A percentile compares a stretch with the other conserved stretches of the same genome.
These are phyloP conservation scores for Muscicapa adusta DNA, from an alignment of 2,113 vertebrate species.

Conservation along the genomic window DNA sequence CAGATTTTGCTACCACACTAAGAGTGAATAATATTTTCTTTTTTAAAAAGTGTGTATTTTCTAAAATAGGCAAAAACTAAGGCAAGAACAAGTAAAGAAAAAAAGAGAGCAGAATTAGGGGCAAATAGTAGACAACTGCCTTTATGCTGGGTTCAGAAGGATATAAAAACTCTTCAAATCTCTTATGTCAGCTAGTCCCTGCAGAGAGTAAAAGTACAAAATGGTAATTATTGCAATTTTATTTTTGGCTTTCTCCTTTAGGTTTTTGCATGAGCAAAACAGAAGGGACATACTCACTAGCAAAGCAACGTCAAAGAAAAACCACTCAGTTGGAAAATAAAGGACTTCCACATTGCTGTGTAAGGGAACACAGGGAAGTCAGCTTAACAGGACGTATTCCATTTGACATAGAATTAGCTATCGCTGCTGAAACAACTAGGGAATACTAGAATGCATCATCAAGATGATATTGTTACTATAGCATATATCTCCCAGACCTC, in stretches of 20 bases:
- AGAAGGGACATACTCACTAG: neutral
- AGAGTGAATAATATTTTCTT: neutral
- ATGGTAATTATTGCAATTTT: neutral
- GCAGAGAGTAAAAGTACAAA: neutral
- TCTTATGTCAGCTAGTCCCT: neutral
- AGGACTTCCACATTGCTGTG: neutral
- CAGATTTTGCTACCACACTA: neutral
- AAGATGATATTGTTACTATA: neutral
- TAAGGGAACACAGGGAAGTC: neutral
- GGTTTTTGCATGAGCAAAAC: neutral
- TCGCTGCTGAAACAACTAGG: neutral
- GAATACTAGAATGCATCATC: neutral
- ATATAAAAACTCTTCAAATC: neutral
- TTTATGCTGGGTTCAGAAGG: neutral
- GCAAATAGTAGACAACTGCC: neutral
- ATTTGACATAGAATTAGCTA: neutral
- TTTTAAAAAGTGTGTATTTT: neutral
- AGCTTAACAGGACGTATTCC: neutral
- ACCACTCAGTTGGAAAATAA: neutral
- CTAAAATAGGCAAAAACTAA: neutral
- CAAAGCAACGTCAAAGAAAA: constrained; percentile 9
- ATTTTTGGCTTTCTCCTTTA: neutral
- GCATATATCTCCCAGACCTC: neutral
- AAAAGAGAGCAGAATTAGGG: neutral
- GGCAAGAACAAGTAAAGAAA: neutral